Percentiles rank a stretch among this genome's conserved stretches.
These are phyloP conservation scores for Tragelaphus oryx DNA, from an alignment of 2,797 vertebrate genomes.

Conservation along the genomic window DNA sequence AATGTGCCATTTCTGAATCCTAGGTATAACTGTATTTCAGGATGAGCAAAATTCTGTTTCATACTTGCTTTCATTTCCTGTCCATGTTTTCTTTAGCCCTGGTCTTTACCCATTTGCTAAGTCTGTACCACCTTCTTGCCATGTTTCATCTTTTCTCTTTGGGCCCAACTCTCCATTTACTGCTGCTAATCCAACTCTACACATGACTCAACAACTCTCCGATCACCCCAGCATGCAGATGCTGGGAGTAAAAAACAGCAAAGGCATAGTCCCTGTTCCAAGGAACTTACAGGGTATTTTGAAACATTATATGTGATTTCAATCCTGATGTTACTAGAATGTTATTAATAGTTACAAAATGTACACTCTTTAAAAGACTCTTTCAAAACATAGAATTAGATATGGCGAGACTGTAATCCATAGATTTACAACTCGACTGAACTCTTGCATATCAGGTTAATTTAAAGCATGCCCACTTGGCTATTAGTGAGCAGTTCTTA, in stretches of 20 bases:
- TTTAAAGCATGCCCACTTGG: constrained; percentile 5
- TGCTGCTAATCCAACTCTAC: neutral
- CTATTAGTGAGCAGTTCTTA: neutral
- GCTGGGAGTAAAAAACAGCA: neutral
- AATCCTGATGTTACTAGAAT: constrained; percentile 19
- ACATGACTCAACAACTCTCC: neutral
- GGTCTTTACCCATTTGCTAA: neutral
- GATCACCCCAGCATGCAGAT: neutral
- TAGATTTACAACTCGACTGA: constrained; percentile 17
- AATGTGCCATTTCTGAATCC: neutral
- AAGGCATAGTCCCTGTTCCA: neutral
- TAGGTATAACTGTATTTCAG: neutral
- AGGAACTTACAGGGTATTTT: neutral
- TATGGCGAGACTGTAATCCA: neutral
- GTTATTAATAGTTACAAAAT: neutral
- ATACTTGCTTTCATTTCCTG: neutral
- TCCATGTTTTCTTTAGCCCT: neutral
- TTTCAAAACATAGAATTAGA: constrained; percentile 31
- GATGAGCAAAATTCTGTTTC: neutral
- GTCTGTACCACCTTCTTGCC: neutral
- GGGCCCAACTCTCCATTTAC: neutral
- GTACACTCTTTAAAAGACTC: neutral
- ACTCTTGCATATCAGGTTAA: constrained; percentile 6
- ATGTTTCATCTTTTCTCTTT: neutral
- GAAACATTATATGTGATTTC: neutral